Percentiles rank a stretch among this genome's conserved stretches.
These are phyloP conservation scores for Liposcelis brunnea DNA, from an alignment of 2,888 invertebrate genomes.

Conservation along the genomic window DNA sequence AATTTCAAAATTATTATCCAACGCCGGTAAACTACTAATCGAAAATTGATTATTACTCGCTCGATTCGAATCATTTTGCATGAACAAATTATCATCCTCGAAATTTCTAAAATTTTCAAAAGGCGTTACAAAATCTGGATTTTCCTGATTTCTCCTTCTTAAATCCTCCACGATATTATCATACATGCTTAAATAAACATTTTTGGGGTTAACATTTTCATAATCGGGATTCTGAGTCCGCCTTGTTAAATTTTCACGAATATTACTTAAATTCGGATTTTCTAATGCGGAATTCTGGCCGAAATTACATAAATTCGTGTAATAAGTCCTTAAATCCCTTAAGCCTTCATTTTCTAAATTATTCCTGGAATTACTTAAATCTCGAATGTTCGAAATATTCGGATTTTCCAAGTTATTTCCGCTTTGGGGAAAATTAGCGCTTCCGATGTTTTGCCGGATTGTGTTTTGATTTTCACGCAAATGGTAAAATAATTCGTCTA, in stretches of 20 bases:
- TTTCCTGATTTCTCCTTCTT: not conserved
- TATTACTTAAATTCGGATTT: slow-evolving; percentile 6
- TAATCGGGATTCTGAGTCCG: not conserved
- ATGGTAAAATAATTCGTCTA: not conserved
- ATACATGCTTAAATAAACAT: slow-evolving; percentile 8
- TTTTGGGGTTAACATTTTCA: slow-evolving; percentile 3
- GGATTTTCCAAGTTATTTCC: slow-evolving; percentile 6
- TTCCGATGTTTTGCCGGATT: slow-evolving; percentile 7
- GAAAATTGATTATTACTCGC: too few relatives aligned
- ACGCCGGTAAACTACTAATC: too few relatives aligned
- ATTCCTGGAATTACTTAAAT: not conserved
- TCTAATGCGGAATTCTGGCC: not conserved
- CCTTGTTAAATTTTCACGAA: not conserved
- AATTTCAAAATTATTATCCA: too few relatives aligned
- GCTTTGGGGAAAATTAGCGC: too few relatives aligned
- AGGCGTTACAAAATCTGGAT: not conserved
- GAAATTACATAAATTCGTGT: not conserved
- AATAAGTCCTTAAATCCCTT: not conserved
- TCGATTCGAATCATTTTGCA: not conserved
- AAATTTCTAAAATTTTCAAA: not conserved
- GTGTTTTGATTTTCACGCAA: slow-evolving; percentile 7
- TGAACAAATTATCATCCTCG: not conserved
- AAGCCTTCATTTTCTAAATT: not conserved
- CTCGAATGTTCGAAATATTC: slow-evolving; percentile 5
- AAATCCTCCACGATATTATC: slow-evolving; percentile 5